Conservation (phyloP, 2,888 invertebrate genomes). For the Peribatodes rhomboidaria region DNA sequence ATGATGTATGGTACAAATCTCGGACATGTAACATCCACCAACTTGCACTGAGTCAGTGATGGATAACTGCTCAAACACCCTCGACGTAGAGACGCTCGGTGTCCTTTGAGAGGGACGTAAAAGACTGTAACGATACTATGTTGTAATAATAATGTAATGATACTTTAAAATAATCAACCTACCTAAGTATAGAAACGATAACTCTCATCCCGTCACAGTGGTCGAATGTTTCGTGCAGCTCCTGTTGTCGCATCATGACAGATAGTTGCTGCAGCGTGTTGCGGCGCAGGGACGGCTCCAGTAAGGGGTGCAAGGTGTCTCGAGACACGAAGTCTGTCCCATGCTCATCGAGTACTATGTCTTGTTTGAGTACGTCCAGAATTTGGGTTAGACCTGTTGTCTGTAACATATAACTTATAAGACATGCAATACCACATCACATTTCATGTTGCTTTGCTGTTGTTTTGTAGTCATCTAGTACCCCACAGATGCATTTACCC, state of each 20-base stretch:
- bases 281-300: conserved; percentile 89
- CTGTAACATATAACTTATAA: conserved; percentile 55
- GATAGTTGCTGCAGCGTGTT: conserved; percentile 90
- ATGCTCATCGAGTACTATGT: conserved; percentile 68
- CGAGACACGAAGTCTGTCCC: conserved; percentile 58
- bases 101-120: too few species aligned
- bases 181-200: conserved; percentile 75
- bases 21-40: too few species aligned
- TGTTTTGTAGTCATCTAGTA: too few species aligned
- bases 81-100: too few species aligned
- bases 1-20: too few species aligned
- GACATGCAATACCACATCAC: too few species aligned
- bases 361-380: conserved; percentile 79
- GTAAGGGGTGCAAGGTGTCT: conserved; percentile 56
- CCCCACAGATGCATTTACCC: too few species aligned
- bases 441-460: too few species aligned
- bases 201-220: conserved; percentile 85
- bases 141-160: too few species aligned
- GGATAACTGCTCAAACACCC: too few species aligned
- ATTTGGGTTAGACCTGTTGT: conserved; percentile 74
- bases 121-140: too few species aligned
- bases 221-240: conserved; percentile 87
- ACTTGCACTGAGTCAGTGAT: too few species aligned
- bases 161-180: conserved; percentile 17
- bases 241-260: conserved; percentile 88